These are phyloP conservation scores for Montipora efflorescens DNA, from an alignment of 64 coral and sea anemone species.

Conservation along the genomic window DNA sequence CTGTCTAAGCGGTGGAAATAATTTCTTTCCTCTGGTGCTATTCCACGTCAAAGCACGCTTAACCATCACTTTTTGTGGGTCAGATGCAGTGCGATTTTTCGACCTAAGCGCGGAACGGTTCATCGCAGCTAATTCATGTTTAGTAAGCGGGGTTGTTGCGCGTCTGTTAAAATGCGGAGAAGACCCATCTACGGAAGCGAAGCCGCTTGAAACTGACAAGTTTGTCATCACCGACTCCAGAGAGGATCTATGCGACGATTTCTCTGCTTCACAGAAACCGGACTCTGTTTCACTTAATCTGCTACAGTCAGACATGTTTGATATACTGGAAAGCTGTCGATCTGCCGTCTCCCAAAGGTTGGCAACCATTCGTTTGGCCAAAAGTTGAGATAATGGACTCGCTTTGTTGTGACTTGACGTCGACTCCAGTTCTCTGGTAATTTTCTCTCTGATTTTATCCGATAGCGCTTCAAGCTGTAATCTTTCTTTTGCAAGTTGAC, in stretches of 20 bases:
- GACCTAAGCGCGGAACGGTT: background rate
- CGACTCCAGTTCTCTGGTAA: constrained; percentile 55
- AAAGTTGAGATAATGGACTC: constrained; percentile 31
- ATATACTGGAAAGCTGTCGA: constrained; percentile 65
- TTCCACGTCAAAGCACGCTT: constrained; percentile 37
- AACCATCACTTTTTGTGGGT: background rate
- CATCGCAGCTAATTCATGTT: constrained; percentile 31
- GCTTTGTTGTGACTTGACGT: constrained; percentile 35
- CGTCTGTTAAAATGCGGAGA: constrained; percentile 48
- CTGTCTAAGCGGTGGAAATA: constrained; percentile 30
- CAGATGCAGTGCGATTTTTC: background rate
- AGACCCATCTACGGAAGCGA: constrained; percentile 26
- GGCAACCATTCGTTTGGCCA: constrained; percentile 34
- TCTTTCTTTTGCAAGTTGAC: constrained; percentile 66
- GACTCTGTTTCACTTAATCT: constrained; percentile 63
- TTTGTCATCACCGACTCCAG: constrained; percentile 59
- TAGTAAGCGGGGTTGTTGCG: constrained; percentile 62
- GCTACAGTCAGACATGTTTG: constrained; percentile 69
- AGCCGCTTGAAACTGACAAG: constrained; percentile 10
- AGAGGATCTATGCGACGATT: constrained; percentile 11
- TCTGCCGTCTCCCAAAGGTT: constrained; percentile 56
- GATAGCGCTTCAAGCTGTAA: constrained; percentile 66
- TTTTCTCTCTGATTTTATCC: constrained; percentile 56
- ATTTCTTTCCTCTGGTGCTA: background rate
- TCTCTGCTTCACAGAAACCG: constrained; percentile 71